Conservation (phyloP, 2,797 vertebrate genomes). For the Strix occidentalis region DNA sequence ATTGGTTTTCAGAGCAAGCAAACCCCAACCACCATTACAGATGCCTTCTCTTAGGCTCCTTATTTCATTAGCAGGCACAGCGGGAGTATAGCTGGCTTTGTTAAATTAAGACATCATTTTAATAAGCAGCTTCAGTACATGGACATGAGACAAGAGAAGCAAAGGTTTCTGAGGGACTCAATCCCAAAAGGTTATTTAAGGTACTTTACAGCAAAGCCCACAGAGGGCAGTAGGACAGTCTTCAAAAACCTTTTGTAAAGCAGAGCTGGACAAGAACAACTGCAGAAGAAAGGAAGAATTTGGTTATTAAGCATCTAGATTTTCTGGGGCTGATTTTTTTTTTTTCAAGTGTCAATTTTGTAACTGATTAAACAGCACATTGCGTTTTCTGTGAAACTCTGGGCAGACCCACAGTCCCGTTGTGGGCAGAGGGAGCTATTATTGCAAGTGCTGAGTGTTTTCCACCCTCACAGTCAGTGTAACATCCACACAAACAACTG, state of each 20-base stretch:
- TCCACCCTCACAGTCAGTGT: neutral
- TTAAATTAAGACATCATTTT: neutral
- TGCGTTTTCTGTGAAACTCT: neutral
- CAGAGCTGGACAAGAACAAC: neutral
- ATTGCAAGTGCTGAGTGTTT: neutral
- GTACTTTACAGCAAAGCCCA: neutral
- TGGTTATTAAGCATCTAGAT: neutral
- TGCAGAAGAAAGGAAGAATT: neutral
- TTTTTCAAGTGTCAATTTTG: neutral
- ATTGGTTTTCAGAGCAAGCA: neutral
- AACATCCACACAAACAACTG: neutral
- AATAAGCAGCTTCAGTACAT: neutral
- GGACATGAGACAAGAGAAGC: neutral
- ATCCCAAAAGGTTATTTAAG: neutral
- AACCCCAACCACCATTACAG: neutral
- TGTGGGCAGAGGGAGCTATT: neutral
- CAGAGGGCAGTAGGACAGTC: neutral
- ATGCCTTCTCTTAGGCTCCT: neutral
- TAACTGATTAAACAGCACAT: rapidly evolving
- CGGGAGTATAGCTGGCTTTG: neutral
- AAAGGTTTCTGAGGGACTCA: neutral
- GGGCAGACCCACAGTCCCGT: neutral
- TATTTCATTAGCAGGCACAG: neutral
- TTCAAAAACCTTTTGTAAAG: neutral
- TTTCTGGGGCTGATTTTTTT: neutral